Percentiles rank a stretch among this genome's conserved stretches.
These are phyloP conservation scores for Microcaecilia unicolor DNA, from an alignment of 2,797 vertebrate species.

Conservation along the genomic window DNA sequence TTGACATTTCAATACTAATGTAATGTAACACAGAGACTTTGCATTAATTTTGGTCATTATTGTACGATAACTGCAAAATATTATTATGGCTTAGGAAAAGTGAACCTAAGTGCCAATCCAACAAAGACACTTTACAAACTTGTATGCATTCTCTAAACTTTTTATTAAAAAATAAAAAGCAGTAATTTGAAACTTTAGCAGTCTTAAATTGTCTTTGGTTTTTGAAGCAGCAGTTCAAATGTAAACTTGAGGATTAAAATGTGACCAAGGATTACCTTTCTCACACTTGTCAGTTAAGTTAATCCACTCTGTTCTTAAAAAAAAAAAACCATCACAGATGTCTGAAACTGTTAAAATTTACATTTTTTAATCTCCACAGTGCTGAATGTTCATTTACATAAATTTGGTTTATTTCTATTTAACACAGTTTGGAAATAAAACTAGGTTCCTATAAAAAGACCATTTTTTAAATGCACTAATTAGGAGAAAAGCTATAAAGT, in stretches of 20 bases:
- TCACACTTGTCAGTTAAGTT: constrained; percentile 32
- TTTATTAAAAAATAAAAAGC: too few relatives aligned
- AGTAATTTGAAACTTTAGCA: constrained; percentile 32
- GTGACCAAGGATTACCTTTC: constrained; percentile 34
- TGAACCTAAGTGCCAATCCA: constrained; percentile 5
- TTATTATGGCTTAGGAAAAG: too few relatives aligned
- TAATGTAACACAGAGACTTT: too few relatives aligned
- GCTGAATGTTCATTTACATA: constrained; percentile 59
- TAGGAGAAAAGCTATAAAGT: constrained; percentile 14
- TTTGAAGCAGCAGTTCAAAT: constrained; percentile 37
- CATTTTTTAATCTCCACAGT: constrained; percentile 47
- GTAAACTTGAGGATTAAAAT: constrained; percentile 44
- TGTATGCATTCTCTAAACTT: constrained; percentile 27
- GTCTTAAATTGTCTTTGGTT: constrained; percentile 30
- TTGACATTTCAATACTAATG: too few relatives aligned
- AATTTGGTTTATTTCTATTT: constrained; percentile 35
- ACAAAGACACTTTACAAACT: constrained; percentile 8
- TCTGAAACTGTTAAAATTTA: constrained; percentile 53
- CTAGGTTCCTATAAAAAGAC: constrained; percentile 39
- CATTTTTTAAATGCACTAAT: constrained; percentile 28
- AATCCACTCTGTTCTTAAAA: constrained; percentile 35
- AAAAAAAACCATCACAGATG: constrained; percentile 49
- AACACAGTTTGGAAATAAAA: constrained; percentile 36
- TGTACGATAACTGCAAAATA: too few relatives aligned
- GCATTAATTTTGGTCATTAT: too few relatives aligned